Evolutionary conservation across 1,140 invertebrate genomes (phyloP).

Genomic region (Protaetia brevitarsis): DNA sequence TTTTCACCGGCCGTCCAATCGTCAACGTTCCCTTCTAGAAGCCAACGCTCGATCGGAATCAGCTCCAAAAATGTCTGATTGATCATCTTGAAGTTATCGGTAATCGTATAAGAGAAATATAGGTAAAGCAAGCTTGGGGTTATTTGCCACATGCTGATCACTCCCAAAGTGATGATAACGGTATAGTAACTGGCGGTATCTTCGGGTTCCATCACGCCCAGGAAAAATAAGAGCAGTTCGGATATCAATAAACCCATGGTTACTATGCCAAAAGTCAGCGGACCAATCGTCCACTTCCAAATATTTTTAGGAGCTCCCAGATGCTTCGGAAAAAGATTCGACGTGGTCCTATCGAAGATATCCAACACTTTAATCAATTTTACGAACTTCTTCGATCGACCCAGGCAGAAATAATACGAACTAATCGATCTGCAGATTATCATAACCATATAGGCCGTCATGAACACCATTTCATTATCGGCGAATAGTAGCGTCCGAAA

Average conservation of each 20-base stretch:
- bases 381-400: not conserved
- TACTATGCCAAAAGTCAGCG: not conserved
- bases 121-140: not conserved
- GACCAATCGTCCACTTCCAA: not conserved
- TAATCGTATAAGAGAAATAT: constrained; percentile 9
- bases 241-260: not conserved
- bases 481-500: not conserved
- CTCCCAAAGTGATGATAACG: not conserved
- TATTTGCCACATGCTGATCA: constrained; percentile 3
- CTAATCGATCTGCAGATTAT: not conserved
- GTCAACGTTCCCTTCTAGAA: not conserved
- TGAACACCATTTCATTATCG: not conserved
- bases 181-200: not conserved
- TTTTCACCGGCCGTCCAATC: not conserved
- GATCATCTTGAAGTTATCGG: not conserved
- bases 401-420: not conserved
- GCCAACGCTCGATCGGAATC: not conserved
- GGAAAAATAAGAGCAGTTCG: not conserved
- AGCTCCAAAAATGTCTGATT: not conserved
- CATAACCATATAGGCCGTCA: not conserved
- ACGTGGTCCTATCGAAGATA: not conserved
- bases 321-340: not conserved
- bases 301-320: not conserved
- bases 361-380: constrained; percentile 11
- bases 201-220: not conserved